phyloP scores from a whole-genome alignment of 1,140 invertebrate species.

The Drosophila rufa region DNA sequence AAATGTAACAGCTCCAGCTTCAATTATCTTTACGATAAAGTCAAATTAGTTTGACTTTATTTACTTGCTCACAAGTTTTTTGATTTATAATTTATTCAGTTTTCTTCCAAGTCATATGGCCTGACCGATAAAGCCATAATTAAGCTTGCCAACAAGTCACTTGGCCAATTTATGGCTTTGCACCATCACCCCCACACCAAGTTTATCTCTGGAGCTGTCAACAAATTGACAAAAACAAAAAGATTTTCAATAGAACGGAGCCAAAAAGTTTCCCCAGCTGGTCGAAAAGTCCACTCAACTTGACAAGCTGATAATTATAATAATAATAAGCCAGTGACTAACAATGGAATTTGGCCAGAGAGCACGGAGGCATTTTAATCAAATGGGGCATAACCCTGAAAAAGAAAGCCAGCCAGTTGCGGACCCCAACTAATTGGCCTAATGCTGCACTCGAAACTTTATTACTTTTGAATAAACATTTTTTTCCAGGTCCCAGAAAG shows the following conservation, averaged over 20 bases:
- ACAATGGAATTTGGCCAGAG: slow-evolving; percentile 16
- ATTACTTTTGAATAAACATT: slow-evolving; percentile 30
- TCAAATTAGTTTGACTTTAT: slow-evolving; percentile 9
- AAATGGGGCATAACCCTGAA: slow-evolving; percentile 12
- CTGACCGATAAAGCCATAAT: slow-evolving; percentile 32
- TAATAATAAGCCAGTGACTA: slow-evolving; percentile 45
- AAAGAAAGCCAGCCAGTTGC: background rate
- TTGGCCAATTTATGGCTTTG: slow-evolving; percentile 49
- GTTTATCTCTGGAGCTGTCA: slow-evolving; percentile 45
- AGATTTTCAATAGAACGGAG: slow-evolving; percentile 19
- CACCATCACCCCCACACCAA: slow-evolving; percentile 5
- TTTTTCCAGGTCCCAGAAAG: slow-evolving; percentile 24
- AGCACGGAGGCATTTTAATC: slow-evolving; percentile 30
- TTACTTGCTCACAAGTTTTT: slow-evolving; percentile 16
- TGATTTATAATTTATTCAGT: slow-evolving; percentile 45
- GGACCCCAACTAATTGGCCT: slow-evolving; percentile 22
- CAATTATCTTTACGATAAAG: slow-evolving; percentile 1
- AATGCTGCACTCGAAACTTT: slow-evolving; percentile 32
- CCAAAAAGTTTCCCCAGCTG: slow-evolving; percentile 17
- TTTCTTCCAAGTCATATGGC: slow-evolving; percentile 41
- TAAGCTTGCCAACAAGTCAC: slow-evolving; percentile 36
- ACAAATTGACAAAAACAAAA: slow-evolving; percentile 39
- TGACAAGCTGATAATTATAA: slow-evolving; percentile 46
- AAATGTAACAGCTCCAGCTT: background rate
- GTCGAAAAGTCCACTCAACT: slow-evolving; percentile 21